Conservation (phyloP, 2,888 invertebrate genomes). For the Rotaria macrura region DNA sequence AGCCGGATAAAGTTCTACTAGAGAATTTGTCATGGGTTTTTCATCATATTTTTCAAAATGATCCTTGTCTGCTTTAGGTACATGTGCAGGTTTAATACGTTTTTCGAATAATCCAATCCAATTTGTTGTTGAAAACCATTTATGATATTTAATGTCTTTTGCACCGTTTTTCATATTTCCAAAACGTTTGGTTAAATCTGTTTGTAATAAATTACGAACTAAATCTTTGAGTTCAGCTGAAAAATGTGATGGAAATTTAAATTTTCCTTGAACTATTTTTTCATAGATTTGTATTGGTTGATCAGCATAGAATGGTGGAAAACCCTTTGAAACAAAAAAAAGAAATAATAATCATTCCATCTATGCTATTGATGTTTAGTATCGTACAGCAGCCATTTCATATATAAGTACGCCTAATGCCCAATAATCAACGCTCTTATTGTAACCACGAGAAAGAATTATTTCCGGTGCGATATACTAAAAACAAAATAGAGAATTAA, state of each 20-base stretch:
- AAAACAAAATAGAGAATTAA: not conserved
- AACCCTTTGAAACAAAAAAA: slow-evolving; percentile 57
- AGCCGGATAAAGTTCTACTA: slow-evolving; percentile 97
- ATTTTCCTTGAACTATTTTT: slow-evolving; percentile 97
- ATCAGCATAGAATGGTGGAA: slow-evolving; percentile 98
- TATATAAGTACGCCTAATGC: slow-evolving; percentile 39
- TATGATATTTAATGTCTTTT: slow-evolving; percentile 96
- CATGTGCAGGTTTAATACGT: slow-evolving; percentile 56
- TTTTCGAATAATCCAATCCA: slow-evolving; percentile 99
- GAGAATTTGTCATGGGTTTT: slow-evolving; percentile 92
- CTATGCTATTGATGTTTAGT: too few species aligned
- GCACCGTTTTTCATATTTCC: slow-evolving; percentile 98
- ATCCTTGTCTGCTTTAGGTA: slow-evolving; percentile 32
- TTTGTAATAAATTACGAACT: slow-evolving; percentile 69
- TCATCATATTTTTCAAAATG: slow-evolving; percentile 97
- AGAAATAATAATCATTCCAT: not conserved
- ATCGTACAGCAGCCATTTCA: slow-evolving; percentile 48
- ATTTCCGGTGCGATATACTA: slow-evolving; percentile 33
- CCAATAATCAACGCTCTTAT: slow-evolving; percentile 34
- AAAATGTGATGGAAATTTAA: slow-evolving; percentile 93
- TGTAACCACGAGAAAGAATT: slow-evolving; percentile 33
- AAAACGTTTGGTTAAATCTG: slow-evolving; percentile 91
- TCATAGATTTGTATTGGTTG: slow-evolving; percentile 99
- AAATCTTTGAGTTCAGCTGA: slow-evolving; percentile 95
- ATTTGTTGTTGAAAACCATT: slow-evolving; percentile 95